Conservation (phyloP, 2,888 invertebrate species). For the Slavum lentiscoides region DNA sequence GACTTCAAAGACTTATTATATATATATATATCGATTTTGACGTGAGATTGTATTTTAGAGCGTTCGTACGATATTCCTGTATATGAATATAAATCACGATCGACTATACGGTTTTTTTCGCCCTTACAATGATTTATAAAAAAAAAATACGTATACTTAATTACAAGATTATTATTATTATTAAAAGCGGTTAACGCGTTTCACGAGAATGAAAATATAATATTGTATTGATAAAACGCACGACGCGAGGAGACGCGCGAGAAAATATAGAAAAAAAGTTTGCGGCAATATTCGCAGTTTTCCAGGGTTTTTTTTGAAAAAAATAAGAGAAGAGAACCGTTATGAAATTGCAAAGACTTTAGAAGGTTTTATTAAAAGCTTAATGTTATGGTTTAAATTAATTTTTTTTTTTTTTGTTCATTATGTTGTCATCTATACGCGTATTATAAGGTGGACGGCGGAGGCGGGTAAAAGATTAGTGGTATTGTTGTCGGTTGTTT, state of each 20-base stretch:
- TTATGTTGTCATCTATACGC: neutral
- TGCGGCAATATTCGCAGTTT: neutral
- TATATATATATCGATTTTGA: too few species aligned
- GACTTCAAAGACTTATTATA: too few species aligned
- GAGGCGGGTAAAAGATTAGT: neutral
- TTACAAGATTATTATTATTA: neutral
- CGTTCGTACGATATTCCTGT: too few species aligned
- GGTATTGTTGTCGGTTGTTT: neutral
- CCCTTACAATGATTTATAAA: too few species aligned
- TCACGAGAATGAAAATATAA: neutral
- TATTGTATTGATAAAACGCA: neutral
- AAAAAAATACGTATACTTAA: too few species aligned
- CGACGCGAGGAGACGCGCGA: neutral
- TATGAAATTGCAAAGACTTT: neutral
- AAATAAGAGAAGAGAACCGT: neutral
- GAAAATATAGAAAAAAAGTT: neutral
- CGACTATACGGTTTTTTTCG: too few species aligned
- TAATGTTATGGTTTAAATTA: conserved; percentile 8
- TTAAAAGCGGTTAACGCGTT: neutral
- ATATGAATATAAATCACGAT: too few species aligned
- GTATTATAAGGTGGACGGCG: neutral
- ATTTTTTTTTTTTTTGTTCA: conserved; percentile 6
- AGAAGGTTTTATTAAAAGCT: conserved; percentile 6
- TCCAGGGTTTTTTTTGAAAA: neutral
- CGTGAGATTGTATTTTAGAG: too few species aligned